Evolutionary conservation across 2,888 invertebrate genomes (phyloP), one percentile per base, ranked within the genome.

Genomic region (Macrosoma leucophasiata): DNA sequence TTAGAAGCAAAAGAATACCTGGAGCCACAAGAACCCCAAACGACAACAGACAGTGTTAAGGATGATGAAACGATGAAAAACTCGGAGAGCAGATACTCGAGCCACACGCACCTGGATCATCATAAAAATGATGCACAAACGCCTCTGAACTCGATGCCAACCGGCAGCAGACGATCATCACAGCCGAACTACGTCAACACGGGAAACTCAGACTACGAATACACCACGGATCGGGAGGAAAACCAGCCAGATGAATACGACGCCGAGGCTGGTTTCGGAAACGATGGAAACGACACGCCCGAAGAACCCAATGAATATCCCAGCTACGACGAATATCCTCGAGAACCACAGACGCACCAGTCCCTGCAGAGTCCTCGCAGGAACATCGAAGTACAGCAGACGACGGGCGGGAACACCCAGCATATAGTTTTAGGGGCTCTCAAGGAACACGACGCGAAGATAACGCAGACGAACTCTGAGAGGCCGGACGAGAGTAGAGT

Each of bases 381-480:
- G 38, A 69, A 62, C 11, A 43, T 81, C 13, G 76, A 85, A 34
- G 74, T 86, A 7, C 71, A 67, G 46, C 86, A 86, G 62, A 70
- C 71, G 9, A 71, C 69, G n/a, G 78, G 84, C 8, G 81, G 84
- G 13, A 89, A 87, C 51, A 86, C 84, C n/a, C 91, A 91, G 56
- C 87, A 88, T 39, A 88, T 90, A 36, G 67, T 88, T 19, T 59
- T 91, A 34, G 87, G 88, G 12, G 82, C 88, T 3, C 67, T 88
- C 27, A 81, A 85, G 37, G 84, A 87, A 40, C 85, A 88, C 35
- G 88, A 89, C 46, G 84, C 88, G 3, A 82, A 84, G 47, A 86
- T 90, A n/a, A 85, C 84, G 20, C 89, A 90, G 63, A 86, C 84
- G 50, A 85, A 85, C 49, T 74, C 69, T 2, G 84, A 76, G 48